phyloP scores from a whole-genome alignment of 1,140 invertebrate species.

The Nylanderia fulva region DNA sequence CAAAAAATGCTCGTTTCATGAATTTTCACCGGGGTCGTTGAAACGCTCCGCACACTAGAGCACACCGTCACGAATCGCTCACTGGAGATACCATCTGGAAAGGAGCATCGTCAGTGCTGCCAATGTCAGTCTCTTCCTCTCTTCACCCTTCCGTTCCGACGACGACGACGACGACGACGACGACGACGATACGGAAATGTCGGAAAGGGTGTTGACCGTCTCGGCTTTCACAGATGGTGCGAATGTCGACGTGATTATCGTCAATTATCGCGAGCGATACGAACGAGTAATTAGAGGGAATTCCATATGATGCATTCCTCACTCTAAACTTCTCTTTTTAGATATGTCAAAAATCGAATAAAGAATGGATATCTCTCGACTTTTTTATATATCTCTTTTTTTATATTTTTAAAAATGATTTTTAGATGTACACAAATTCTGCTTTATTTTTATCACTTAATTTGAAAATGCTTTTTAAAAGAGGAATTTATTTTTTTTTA shows the following conservation, averaged over 20 bases:
- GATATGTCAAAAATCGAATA: too few relatives aligned
- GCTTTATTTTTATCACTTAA: too few relatives aligned
- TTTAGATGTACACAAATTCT: too few relatives aligned
- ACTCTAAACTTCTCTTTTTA: too few relatives aligned
- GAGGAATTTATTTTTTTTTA: too few relatives aligned
- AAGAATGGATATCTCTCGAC: too few relatives aligned
- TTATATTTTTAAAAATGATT: too few relatives aligned
- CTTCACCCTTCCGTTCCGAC: too few relatives aligned
- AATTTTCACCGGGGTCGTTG: constrained; percentile 18
- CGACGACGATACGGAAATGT: background rate
- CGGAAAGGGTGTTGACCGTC: constrained; percentile 30
- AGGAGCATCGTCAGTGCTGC: constrained; percentile 68
- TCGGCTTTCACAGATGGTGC: constrained; percentile 9
- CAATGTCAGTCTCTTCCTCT: constrained; percentile 24
- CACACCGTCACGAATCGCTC: constrained; percentile 61
- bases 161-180: constrained; percentile 4
- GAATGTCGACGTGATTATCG: background rate
- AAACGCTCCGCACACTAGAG: constrained; percentile 48
- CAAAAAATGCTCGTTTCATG: constrained; percentile 61
- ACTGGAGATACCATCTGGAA: constrained; percentile 73
- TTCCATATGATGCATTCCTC: too few relatives aligned
- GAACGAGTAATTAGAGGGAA: too few relatives aligned
- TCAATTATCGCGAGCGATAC: background rate
- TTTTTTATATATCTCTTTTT: too few relatives aligned
- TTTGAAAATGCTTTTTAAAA: too few relatives aligned